Evolutionary conservation across 35 echinoderm and acorn worm genomes (phyloP).

Genomic region (Nesometra sesokonis): DNA sequence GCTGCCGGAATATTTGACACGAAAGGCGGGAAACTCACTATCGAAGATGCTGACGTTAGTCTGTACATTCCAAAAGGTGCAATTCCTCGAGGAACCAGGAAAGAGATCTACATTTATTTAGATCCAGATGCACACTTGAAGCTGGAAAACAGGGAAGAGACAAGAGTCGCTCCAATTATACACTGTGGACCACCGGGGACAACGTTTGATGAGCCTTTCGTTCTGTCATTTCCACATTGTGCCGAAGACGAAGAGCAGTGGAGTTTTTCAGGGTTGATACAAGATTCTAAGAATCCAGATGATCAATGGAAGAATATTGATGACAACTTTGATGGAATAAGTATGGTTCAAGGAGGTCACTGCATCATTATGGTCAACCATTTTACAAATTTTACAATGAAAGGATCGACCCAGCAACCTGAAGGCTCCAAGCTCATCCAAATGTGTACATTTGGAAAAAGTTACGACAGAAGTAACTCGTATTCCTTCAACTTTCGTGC

Average conservation of each 20-base stretch:
- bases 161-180: background rate
- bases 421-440: background rate
- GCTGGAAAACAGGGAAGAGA: background rate
- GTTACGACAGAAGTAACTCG: background rate
- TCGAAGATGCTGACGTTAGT: background rate
- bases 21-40: background rate
- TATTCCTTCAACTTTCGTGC: background rate
- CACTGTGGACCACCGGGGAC: slow-evolving; percentile 20
- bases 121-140: background rate
- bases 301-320: background rate
- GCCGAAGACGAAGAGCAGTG: slow-evolving; percentile 6
- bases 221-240: slow-evolving; percentile 12
- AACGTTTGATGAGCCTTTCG: background rate
- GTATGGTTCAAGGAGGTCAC: background rate
- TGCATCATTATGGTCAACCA: slow-evolving; percentile 2
- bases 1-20: slow-evolving; percentile 5
- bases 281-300: background rate
- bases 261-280: background rate
- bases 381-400: slow-evolving; percentile 1
- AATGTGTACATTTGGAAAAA: background rate
- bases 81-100: background rate
- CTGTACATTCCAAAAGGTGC: background rate
- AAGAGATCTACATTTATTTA: slow-evolving; percentile 4
- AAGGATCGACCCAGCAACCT: background rate
- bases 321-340: background rate